Conservation (phyloP, 2,113 vertebrate genomes). For the Phyllostomus hastatus region DNA sequence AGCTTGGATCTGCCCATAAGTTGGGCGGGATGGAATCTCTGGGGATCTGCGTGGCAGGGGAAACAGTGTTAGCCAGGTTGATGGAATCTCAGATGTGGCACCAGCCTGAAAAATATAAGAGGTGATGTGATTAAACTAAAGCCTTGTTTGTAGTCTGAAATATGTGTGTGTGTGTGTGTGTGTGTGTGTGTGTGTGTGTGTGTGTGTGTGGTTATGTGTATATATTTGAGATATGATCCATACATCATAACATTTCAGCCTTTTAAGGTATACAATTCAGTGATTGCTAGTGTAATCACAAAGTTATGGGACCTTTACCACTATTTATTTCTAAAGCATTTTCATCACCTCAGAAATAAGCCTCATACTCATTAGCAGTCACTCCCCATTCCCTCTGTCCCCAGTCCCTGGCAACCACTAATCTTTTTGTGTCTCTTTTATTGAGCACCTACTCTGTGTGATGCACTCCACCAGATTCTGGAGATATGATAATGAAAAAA, state of each 20-base stretch:
- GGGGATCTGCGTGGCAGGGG: too few species aligned
- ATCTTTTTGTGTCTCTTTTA: not conserved
- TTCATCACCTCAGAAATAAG: not conserved
- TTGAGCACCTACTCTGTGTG: not conserved
- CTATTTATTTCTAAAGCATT: not conserved
- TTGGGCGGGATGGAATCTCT: too few species aligned
- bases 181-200: too few species aligned
- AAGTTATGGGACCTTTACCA: not conserved
- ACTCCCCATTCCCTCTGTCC: not conserved
- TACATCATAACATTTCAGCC: not conserved
- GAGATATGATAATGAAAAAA: not conserved
- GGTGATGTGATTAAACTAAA: constrained; percentile 37
- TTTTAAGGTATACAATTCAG: not conserved
- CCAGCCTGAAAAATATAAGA: constrained; percentile 1
- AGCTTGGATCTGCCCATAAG: too few species aligned
- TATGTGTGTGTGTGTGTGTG: not conserved
- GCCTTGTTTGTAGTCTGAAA: constrained; percentile 52
- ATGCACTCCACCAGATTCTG: not conserved
- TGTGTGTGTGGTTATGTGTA: not conserved
- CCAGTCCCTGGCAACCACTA: not conserved
- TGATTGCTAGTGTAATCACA: not conserved
- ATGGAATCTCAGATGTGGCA: too few species aligned
- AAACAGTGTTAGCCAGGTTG: too few species aligned
- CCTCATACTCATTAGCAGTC: not conserved
- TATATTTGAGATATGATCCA: not conserved